Evolutionary conservation across 2,888 invertebrate genomes (phyloP).

Genomic region (Clepsis dumicolana): DNA sequence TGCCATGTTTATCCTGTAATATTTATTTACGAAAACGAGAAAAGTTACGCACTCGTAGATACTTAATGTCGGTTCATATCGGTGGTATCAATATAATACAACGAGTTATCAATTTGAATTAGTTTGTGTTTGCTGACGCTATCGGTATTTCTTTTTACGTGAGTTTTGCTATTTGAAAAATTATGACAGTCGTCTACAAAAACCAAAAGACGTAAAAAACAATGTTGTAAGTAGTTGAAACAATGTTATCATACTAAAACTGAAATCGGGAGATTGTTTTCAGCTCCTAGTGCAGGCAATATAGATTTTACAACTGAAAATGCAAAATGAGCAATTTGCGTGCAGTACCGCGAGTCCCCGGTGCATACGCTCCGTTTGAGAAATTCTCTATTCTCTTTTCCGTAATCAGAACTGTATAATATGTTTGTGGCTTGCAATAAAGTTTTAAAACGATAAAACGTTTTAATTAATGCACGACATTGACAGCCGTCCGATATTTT

Average conservation of each 20-base stretch:
- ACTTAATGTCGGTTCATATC: too few species aligned
- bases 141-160: too few species aligned
- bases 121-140: too few species aligned
- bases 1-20: too few species aligned
- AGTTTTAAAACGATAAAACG: neutral
- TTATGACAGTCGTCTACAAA: too few species aligned
- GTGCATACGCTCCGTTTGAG: neutral
- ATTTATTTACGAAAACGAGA: too few species aligned
- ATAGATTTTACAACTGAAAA: conserved; percentile 8
- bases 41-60: too few species aligned
- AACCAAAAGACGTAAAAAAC: neutral
- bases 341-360: conserved; percentile 8
- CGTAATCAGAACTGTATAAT: neutral
- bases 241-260: conserved; percentile 5
- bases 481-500: too few species aligned
- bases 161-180: too few species aligned
- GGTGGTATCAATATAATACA: too few species aligned
- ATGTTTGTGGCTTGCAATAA: neutral
- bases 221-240: neutral
- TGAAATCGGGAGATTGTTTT: conserved; percentile 11
- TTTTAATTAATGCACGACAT: too few species aligned
- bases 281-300: conserved; percentile 12
- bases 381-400: conserved; percentile 2
- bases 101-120: too few species aligned
- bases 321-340: conserved; percentile 18